A percentile compares a stretch with the other conserved stretches of the same genome.
Evolutionary conservation across 2,797 vertebrate species (phyloP).

Genomic region (Phalloptychus januarius): DNA sequence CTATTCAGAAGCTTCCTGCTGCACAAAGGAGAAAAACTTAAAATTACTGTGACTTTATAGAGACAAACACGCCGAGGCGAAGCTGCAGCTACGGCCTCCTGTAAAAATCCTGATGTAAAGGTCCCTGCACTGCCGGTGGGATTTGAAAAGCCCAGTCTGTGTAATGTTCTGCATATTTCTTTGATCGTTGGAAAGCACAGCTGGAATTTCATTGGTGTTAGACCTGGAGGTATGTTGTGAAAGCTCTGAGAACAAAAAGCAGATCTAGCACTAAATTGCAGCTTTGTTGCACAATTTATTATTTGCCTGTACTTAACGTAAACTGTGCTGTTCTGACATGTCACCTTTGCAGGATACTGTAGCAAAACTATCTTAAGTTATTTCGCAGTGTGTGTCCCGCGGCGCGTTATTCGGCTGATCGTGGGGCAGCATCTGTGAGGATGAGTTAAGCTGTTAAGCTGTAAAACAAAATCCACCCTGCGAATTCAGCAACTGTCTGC

Average conservation of each 20-base stretch:
- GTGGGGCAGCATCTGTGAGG: conserved; percentile 40
- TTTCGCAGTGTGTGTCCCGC: conserved; percentile 16
- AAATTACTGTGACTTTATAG: neutral
- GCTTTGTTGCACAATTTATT: conserved; percentile 25
- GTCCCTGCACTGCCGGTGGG: neutral
- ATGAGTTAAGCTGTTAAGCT: conserved; percentile 41
- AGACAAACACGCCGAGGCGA: neutral
- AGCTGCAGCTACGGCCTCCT: neutral
- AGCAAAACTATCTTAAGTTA: conserved; percentile 6
- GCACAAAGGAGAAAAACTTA: neutral
- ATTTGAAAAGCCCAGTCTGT: conserved; percentile 4
- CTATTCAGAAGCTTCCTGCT: neutral
- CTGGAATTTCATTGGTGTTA: conserved; percentile 17
- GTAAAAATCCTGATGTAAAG: conserved; percentile 6
- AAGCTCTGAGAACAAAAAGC: conserved; percentile 37
- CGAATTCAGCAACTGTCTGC: conserved; percentile 29
- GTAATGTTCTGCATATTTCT: conserved; percentile 26
- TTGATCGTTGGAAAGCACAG: conserved; percentile 7
- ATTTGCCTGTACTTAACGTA: conserved; percentile 2
- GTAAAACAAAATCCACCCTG: conserved; percentile 25
- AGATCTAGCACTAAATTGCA: conserved; percentile 20
- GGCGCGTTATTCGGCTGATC: conserved; percentile 37
- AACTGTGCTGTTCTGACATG: conserved; percentile 8
- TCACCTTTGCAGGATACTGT: conserved; percentile 9
- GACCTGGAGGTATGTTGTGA: conserved; percentile 16